Evolutionary conservation across 2,113 vertebrate genomes (phyloP).

Genomic region (Montifringilla adamsi): DNA sequence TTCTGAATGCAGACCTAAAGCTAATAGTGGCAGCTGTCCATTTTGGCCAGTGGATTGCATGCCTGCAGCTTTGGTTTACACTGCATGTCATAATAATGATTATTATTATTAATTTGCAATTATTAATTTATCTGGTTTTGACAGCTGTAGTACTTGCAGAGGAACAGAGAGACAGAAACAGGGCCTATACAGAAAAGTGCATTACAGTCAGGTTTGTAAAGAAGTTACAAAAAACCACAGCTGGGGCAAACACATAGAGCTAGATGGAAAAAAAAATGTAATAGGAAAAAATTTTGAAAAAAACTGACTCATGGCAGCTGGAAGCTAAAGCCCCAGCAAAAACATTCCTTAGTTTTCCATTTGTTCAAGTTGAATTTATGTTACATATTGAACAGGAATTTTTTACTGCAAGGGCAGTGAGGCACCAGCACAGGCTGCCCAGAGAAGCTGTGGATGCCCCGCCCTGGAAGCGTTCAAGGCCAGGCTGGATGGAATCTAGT

Average conservation of each 20-base stretch:
- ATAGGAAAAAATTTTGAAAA: neutral
- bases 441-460: neutral
- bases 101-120: too few relatives aligned
- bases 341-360: neutral
- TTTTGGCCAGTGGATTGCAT: neutral
- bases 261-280: neutral
- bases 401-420: neutral
- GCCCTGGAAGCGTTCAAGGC: neutral
- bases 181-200: accelerated
- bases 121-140: neutral
- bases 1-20: neutral
- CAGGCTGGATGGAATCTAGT: too few relatives aligned
- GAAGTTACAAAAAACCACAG: neutral
- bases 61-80: neutral
- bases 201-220: neutral
- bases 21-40: neutral
- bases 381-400: too few relatives aligned
- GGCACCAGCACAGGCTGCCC: neutral
- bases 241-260: neutral
- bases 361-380: neutral
- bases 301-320: neutral
- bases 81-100: neutral
- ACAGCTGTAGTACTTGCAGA: neutral
- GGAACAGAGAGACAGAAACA: neutral
- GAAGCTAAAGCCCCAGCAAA: neutral